Percentiles rank a stretch among this genome's conserved stretches.
Conservation (phyloP, 2,888 invertebrate species). For the Blastobasis adustella region DNA sequence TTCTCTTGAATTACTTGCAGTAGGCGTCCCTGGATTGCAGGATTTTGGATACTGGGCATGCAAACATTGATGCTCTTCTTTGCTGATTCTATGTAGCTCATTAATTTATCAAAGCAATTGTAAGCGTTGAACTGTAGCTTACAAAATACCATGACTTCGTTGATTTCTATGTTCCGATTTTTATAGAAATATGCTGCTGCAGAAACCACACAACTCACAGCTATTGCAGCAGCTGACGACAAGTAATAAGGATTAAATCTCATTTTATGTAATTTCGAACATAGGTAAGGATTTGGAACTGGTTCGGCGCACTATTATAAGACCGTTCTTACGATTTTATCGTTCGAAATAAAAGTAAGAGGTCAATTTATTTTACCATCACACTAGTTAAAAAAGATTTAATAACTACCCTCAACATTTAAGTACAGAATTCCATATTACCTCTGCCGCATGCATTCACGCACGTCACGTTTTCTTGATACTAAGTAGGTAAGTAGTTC, state of each 20-base stretch:
- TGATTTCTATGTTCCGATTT: constrained; percentile 47
- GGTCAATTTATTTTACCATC: constrained; percentile 33
- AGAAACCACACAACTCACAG: constrained; percentile 55
- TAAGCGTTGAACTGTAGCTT: constrained; percentile 62
- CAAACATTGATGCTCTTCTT: constrained; percentile 53
- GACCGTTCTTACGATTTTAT: constrained; percentile 51
- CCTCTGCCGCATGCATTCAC: neutral
- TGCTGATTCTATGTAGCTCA: constrained; percentile 58
- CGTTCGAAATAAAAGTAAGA: constrained; percentile 48
- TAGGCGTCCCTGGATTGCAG: constrained; percentile 59
- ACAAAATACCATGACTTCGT: constrained; percentile 70
- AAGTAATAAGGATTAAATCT: constrained; percentile 48
- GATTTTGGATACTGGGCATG: constrained; percentile 66
- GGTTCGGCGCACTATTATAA: constrained; percentile 19
- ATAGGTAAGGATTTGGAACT: constrained; percentile 31
- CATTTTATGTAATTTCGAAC: constrained; percentile 60
- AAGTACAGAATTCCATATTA: neutral
- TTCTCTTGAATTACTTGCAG: constrained; percentile 49
- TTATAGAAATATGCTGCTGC: constrained; percentile 61
- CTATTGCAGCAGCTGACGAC: constrained; percentile 56
- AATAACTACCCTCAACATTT: constrained; percentile 40
- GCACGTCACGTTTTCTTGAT: too few relatives aligned
- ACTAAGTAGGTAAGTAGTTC: too few relatives aligned
- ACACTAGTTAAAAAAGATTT: constrained; percentile 14
- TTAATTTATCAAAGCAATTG: constrained; percentile 61